Evolutionary conservation across 2,113 vertebrate genomes (phyloP), one percentile per base, ranked within the genome.

Genomic region (Centropus unirufus): DNA sequence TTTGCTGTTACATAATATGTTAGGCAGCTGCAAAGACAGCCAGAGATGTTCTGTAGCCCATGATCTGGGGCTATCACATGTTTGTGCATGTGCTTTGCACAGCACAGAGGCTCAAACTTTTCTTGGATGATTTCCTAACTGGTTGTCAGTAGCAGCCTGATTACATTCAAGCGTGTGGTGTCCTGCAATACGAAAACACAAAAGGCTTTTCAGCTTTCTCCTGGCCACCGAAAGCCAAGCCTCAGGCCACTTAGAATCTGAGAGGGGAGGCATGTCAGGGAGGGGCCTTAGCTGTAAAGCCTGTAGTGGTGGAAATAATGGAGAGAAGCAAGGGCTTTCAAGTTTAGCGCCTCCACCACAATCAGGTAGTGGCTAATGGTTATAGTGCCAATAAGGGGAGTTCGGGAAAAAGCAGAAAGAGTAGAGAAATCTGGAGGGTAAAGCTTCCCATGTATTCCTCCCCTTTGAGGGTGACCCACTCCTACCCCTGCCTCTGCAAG

Each of bases 1-100:
- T 86, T 40, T 70, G 34, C 24, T 70, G 80, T 88, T 94, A 90
- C 68, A 75, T 83, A 59, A 96, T 92, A 44, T 57, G 42, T 92
- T 90, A 64, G 76, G 75, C 64, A 90, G n/a, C 49, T 68, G 52
- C 75, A 94, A 83, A 77, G 90, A 83, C 69, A 90, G 89, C 19
- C 73, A 88, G 44, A 55, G 52, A 58, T 75, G 57, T 44, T 83
- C 64, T 29, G 42, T 4, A 83, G 26, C 29, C 42, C 15, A 6
- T 55, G 34, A 72, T 62, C 55, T 78, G 22, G 17, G 34, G 47
- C 16, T 61, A 26, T 75, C 49, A 90, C 72, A 89, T 0, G 0
- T 19, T 87, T 40, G 9, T 20, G 29, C 55, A 84, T 18, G 11
- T 2, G 23, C 57, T 64, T 32, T 70, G 39, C 32, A 85, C 85